Percentiles rank a stretch among this genome's conserved stretches.
These are phyloP conservation scores for Montipora foliosa DNA, from an alignment of 64 coral and sea anemone species.

Conservation along the genomic window DNA sequence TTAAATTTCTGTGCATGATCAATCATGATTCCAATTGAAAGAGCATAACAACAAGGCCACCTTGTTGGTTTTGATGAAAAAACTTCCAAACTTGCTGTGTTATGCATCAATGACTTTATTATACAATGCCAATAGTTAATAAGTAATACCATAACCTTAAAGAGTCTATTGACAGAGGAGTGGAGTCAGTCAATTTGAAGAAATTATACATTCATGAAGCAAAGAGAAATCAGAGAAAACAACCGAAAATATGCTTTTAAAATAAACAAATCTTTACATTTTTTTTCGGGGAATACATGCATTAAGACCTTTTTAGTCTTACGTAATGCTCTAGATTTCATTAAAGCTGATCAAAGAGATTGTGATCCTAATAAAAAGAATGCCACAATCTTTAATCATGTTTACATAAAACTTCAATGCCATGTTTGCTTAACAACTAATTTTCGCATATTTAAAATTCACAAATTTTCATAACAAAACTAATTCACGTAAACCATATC, in stretches of 20 bases:
- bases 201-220: neutral
- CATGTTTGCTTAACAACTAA: neutral
- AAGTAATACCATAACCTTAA: neutral
- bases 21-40: neutral
- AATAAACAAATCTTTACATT: neutral
- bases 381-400: constrained; percentile 2
- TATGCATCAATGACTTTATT: neutral
- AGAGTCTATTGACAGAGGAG: neutral
- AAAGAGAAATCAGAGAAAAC: neutral
- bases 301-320: neutral
- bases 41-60: neutral
- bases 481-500: neutral
- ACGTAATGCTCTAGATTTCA: neutral
- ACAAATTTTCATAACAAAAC: neutral
- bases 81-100: neutral
- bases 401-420: neutral
- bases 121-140: constrained; percentile 32
- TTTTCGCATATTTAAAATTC: neutral
- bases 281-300: neutral
- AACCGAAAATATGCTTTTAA: neutral
- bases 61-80: neutral
- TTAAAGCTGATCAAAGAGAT: constrained; percentile 1
- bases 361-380: constrained; percentile 7
- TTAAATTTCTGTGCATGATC: neutral
- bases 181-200: neutral